Base-by-base conservation (phyloP, 2,797 vertebrate genomes). In the Clarias pachynema region DNA sequence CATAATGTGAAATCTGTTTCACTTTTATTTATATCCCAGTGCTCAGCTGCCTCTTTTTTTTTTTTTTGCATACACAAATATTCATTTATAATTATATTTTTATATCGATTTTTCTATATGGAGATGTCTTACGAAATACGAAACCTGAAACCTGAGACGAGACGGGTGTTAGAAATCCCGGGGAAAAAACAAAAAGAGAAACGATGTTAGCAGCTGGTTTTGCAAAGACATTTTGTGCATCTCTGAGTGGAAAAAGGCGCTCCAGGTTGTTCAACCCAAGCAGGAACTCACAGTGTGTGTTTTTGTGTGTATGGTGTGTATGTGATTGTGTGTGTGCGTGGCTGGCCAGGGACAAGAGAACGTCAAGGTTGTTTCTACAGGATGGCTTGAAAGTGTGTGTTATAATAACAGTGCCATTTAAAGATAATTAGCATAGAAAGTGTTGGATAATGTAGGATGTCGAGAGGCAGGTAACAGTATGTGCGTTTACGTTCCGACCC, bases 201-300 rank as follows among this genome's bases (percentile, higher is more conserved):
- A 74, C 91, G 89, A 72, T 90, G 79, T 90, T 94, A 97, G 97
- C 97, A 98, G 95, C 97, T 97, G 97, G 97, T 98, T 97, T 98
- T 98, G 97, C 97, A 94, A 95, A 97, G 93, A 94, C 90, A 91
- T 95, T 94, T 91, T 87, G 89, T 91, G 84, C 91, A 89, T 85
- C 88, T 85, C 84, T 82, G 90, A 88, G 87, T 91, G 91, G 90
- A 89, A 91, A 88, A 79, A 10, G 49, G 22, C 89, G 90, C 91
- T 93, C 91, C 91, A 1, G 92, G 86, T 83, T 12, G 85, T 82
- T 82, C 72, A 70, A 63, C 87, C 84, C 37, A 82, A 59, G 66
- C 26, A 34, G 49, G 29, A 68, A 37, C 31, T 14, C 49, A 37
- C 2, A 3, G 40, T 66, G 78, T 37, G 22, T 53, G 15, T 57